A percentile compares a stretch with the other conserved stretches of the same genome.
Conservation (phyloP, 2,113 vertebrate species). For the Callipepla californica region DNA sequence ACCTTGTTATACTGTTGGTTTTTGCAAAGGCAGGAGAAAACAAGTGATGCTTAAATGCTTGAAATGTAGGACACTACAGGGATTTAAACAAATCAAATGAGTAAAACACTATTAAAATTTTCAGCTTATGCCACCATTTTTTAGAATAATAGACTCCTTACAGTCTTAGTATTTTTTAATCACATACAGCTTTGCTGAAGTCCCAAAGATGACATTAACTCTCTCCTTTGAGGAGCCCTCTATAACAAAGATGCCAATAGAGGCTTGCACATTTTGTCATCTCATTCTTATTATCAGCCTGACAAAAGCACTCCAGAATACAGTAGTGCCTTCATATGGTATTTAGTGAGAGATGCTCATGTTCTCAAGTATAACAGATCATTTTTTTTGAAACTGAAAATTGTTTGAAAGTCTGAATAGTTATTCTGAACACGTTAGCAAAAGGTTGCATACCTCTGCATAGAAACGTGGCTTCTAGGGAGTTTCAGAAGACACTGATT, state of each 20-base stretch:
- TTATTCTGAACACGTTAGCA: not conserved
- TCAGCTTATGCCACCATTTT: not conserved
- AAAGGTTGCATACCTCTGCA: not conserved
- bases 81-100: not conserved
- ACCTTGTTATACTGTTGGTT: not conserved
- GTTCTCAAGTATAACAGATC: not conserved
- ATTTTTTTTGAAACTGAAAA: not conserved
- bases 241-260: not conserved
- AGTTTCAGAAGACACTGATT: not conserved
- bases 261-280: not conserved
- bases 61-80: not conserved
- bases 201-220: not conserved
- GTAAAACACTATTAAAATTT: not conserved
- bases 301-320: not conserved
- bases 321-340: not conserved
- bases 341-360: not conserved
- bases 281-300: not conserved
- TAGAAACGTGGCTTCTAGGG: not conserved
- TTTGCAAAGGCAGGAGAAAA: not conserved
- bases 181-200: not conserved
- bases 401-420: not conserved
- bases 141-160: not conserved
- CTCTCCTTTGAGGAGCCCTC: not conserved
- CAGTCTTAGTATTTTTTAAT: not conserved
- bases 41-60: not conserved